phyloP scores from a whole-genome alignment of 2,888 invertebrate species.

The Siphlonurus alternatus region DNA sequence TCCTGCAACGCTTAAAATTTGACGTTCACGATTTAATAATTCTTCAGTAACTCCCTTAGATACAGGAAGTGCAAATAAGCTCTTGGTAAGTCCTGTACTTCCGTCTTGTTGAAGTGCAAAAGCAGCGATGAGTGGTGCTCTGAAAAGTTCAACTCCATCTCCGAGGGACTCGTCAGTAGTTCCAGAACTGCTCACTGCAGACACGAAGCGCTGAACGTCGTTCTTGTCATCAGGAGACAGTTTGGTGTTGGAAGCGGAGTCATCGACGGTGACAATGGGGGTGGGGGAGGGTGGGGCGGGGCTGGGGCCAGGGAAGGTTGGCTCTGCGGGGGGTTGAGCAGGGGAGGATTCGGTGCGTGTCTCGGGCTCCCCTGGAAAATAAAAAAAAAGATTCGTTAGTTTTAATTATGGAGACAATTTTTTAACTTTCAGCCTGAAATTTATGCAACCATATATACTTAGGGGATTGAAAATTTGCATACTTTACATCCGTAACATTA shows the following conservation, averaged over 20 bases:
- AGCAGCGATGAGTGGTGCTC: conserved; percentile 66
- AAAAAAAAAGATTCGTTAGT: no score
- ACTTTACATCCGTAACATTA: no score
- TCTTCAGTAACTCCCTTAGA: not conserved
- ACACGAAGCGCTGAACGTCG: conserved; percentile 17
- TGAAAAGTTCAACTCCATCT: conserved; percentile 57
- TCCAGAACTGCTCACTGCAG: conserved; percentile 44
- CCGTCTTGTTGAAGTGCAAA: conserved; percentile 75
- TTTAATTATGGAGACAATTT: no score
- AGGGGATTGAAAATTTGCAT: no score
- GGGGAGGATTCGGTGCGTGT: not conserved
- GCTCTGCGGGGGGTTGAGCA: not conserved
- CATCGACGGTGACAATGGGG: not conserved
- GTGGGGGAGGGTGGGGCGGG: conserved; percentile 31
- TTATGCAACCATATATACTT: no score
- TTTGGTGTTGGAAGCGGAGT: conserved; percentile 20
- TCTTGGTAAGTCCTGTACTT: conserved; percentile 52
- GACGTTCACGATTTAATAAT: not conserved
- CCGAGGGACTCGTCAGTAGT: conserved; percentile 36
- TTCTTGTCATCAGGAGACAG: not conserved
- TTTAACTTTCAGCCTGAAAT: no score
- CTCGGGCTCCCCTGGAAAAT: not conserved
- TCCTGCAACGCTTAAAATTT: not conserved
- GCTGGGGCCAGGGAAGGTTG: conserved; percentile 20
- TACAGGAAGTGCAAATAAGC: conserved; percentile 44